phyloP scores from a whole-genome alignment of 2,888 invertebrate species.

The Harpalus rufipes region DNA sequence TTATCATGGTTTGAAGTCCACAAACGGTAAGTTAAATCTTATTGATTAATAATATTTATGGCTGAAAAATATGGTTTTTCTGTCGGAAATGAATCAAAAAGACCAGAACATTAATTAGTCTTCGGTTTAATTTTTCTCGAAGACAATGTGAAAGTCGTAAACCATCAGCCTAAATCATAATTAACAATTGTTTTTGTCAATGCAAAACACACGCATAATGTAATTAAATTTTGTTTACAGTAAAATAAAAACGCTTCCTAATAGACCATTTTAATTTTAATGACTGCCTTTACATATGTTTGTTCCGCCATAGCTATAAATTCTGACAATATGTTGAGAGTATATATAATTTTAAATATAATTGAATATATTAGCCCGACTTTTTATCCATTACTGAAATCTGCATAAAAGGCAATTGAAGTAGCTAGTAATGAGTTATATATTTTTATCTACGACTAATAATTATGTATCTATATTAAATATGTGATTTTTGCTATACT shows the following conservation, averaged over 20 bases:
- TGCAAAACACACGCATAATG: neutral
- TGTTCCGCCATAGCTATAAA: neutral
- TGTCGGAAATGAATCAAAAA: slow-evolving; percentile 15
- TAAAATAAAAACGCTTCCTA: neutral
- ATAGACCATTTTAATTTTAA: slow-evolving; percentile 29
- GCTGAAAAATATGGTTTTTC: neutral
- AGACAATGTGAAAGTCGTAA: slow-evolving; percentile 14
- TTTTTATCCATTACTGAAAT: too few relatives aligned
- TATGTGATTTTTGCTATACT: too few relatives aligned
- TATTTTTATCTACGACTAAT: too few relatives aligned
- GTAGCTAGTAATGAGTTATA: too few relatives aligned
- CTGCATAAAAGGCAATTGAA: too few relatives aligned
- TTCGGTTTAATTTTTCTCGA: slow-evolving; percentile 30
- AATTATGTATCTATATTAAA: too few relatives aligned
- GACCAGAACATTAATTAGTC: neutral
- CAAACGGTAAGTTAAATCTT: too few relatives aligned
- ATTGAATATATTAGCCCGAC: too few relatives aligned
- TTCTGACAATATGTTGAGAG: too few relatives aligned
- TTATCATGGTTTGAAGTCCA: too few relatives aligned
- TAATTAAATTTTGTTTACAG: slow-evolving; percentile 28
- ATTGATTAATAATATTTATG: neutral
- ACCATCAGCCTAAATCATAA: slow-evolving; percentile 20
- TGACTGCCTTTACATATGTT: slow-evolving; percentile 14
- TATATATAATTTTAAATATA: too few relatives aligned
- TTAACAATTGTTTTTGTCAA: slow-evolving; percentile 21